Evolutionary conservation across 2,113 vertebrate species (phyloP).

Genomic region (Microcebus griseorufus): DNA sequence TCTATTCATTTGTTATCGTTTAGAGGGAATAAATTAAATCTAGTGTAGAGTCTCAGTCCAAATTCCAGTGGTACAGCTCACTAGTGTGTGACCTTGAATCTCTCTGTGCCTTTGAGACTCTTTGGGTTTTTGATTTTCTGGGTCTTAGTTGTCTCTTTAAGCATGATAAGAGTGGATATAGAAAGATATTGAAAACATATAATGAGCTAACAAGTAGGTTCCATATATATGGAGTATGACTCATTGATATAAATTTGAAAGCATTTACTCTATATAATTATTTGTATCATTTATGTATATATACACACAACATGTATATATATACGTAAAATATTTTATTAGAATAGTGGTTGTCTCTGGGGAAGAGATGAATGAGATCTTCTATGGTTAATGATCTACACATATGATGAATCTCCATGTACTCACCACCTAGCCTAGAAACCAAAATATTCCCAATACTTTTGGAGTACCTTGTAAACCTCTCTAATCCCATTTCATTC

Average conservation of each 20-base stretch:
- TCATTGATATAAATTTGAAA: background rate
- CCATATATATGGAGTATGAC: too few relatives aligned
- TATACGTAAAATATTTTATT: background rate
- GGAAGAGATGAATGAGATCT: background rate
- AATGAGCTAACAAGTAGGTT: background rate
- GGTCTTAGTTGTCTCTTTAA: background rate
- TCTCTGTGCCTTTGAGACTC: background rate
- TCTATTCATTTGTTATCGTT: background rate
- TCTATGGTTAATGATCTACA: background rate
- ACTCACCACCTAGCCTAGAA: background rate
- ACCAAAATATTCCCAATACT: background rate
- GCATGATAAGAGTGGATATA: background rate
- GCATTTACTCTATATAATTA: background rate
- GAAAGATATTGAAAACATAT: background rate
- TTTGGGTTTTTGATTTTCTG: background rate
- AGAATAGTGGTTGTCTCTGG: background rate
- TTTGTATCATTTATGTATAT: background rate
- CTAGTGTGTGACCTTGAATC: background rate
- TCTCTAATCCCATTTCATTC: background rate
- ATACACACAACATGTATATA: background rate
- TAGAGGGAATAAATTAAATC: background rate
- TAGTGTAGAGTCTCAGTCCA: background rate
- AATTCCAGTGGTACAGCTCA: background rate
- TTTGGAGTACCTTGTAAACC: background rate
- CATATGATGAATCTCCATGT: background rate